Conservation (phyloP, 30 jellyfish, hydroid and myxozoan species). For the Euphysa ruthae region DNA sequence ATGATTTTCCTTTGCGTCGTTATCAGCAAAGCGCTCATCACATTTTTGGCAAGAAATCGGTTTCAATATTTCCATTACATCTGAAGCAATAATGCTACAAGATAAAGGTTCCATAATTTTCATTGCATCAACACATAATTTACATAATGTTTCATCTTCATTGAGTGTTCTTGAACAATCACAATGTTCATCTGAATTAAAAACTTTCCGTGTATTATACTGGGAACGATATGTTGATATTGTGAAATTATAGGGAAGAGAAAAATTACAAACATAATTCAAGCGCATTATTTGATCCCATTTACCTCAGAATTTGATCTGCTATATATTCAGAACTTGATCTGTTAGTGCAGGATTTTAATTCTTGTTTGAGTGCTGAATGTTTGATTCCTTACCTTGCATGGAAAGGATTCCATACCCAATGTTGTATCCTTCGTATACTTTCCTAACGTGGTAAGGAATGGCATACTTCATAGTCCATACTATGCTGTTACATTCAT, state of each 20-base stretch:
- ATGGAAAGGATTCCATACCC: slow-evolving; percentile 6
- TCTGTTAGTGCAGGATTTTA: neutral
- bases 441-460: neutral
- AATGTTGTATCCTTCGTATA: neutral
- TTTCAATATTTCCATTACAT: neutral
- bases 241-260: slow-evolving; percentile 2
- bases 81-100: neutral
- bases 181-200: neutral
- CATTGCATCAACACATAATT: neutral
- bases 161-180: neutral
- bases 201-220: neutral
- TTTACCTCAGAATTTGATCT: neutral
- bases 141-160: neutral
- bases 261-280: neutral
- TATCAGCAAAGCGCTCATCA: neutral
- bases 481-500: neutral
- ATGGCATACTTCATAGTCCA: neutral
- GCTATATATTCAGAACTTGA: neutral
- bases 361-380: slow-evolving; percentile 4
- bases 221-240: slow-evolving; percentile 1
- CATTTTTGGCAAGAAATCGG: neutral
- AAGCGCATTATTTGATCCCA: neutral
- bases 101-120: neutral
- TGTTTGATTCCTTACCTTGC: slow-evolving; percentile 11
- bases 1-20: neutral